These are phyloP conservation scores for Drosophila equinoxialis DNA, from an alignment of 1,140 invertebrate genomes.

Conservation along the genomic window DNA sequence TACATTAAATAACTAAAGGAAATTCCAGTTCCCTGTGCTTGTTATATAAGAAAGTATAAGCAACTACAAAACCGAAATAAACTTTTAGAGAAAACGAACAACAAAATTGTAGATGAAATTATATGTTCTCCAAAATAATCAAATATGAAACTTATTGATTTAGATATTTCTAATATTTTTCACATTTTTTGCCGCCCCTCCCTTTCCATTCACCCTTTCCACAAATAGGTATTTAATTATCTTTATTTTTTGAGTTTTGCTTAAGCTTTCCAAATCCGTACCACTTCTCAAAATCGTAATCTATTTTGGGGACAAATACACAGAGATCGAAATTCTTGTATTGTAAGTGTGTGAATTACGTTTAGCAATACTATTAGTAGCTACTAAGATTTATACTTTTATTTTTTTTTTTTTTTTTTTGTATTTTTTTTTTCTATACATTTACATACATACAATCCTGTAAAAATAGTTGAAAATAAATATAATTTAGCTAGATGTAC, in stretches of 20 bases:
- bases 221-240: background rate
- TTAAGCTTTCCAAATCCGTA: slow-evolving; percentile 26
- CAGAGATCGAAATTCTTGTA: slow-evolving; percentile 37
- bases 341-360: slow-evolving; percentile 63
- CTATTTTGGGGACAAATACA: slow-evolving; percentile 11
- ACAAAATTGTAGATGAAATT: slow-evolving; percentile 50
- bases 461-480: slow-evolving; percentile 80
- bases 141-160: background rate
- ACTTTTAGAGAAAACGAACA: slow-evolving; percentile 71
- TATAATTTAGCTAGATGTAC: slow-evolving; percentile 74
- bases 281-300: slow-evolving; percentile 14
- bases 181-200: too few species aligned
- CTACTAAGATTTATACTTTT: slow-evolving; percentile 43
- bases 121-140: slow-evolving; percentile 30
- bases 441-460: slow-evolving; percentile 59
- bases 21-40: slow-evolving; percentile 70
- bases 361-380: slow-evolving; percentile 66
- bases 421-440: slow-evolving; percentile 63
- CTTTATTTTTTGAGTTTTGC: background rate
- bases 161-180: background rate
- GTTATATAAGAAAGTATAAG: slow-evolving; percentile 67
- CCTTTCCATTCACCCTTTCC: background rate
- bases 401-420: slow-evolving; percentile 66
- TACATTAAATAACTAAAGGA: slow-evolving; percentile 31
- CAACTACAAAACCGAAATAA: slow-evolving; percentile 61